These are phyloP conservation scores for Bicyclus anynana DNA, from an alignment of 1,140 invertebrate species.

Conservation along the genomic window DNA sequence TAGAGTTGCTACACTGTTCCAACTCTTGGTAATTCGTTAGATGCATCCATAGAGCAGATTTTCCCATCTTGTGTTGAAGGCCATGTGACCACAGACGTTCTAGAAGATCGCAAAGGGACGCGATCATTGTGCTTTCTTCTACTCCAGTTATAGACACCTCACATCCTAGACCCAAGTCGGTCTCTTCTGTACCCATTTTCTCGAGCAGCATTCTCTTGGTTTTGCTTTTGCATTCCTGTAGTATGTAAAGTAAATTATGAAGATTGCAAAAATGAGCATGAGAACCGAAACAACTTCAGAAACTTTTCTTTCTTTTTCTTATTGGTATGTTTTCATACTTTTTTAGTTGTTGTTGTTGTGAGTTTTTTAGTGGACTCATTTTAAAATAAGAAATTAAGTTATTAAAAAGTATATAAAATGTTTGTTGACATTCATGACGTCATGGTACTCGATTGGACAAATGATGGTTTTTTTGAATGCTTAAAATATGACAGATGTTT, in stretches of 20 bases:
- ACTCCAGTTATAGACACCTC: constrained; percentile 82
- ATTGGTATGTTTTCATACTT: too few relatives aligned
- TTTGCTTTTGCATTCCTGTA: constrained; percentile 91
- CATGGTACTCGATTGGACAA: too few relatives aligned
- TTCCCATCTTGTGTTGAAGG: constrained; percentile 95
- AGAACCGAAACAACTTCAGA: constrained; percentile 84
- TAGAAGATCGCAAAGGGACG: constrained; percentile 96
- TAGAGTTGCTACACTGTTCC: constrained; percentile 86
- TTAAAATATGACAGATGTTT: too few relatives aligned
- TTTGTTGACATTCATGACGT: too few relatives aligned
- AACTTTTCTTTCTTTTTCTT: too few relatives aligned
- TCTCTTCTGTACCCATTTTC: constrained; percentile 96
- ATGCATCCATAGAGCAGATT: constrained; percentile 97
- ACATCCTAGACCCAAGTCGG: constrained; percentile 82
- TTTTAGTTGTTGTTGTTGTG: too few relatives aligned
- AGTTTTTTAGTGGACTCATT: too few relatives aligned
- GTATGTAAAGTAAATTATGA: neutral
- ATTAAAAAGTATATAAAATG: too few relatives aligned
- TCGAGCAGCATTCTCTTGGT: constrained; percentile 98
- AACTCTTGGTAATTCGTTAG: constrained; percentile 92
- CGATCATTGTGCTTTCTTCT: constrained; percentile 98
- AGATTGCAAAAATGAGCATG: neutral
- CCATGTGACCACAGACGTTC: constrained; percentile 99
- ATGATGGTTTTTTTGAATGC: too few relatives aligned
- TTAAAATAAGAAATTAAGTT: too few relatives aligned